Conservation (phyloP, 2,888 invertebrate genomes). For the Arrhopalites spinosus region DNA sequence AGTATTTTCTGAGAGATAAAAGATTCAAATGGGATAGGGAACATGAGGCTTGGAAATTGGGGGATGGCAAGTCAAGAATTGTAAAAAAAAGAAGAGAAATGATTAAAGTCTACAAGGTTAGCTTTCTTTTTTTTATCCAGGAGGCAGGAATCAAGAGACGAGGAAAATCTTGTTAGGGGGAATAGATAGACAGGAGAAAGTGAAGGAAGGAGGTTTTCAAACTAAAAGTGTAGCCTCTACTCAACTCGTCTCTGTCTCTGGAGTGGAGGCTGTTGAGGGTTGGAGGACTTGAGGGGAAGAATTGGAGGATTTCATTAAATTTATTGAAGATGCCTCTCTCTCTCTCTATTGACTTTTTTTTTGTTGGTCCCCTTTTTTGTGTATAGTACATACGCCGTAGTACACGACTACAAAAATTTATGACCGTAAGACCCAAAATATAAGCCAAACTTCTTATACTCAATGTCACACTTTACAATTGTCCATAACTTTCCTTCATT, state of each 20-base stretch:
- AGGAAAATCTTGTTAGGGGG: background rate
- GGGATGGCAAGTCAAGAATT: no score
- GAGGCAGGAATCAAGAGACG: background rate
- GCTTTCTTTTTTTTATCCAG: background rate
- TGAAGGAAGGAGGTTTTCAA: background rate
- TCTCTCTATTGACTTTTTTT: background rate
- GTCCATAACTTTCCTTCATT: background rate
- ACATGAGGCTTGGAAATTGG: no score
- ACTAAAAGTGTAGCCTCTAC: no score
- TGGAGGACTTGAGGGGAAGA: background rate
- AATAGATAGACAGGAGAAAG: no score
- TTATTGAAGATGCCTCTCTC: background rate
- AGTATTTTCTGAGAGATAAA: no score
- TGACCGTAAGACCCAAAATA: no score
- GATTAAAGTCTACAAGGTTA: background rate
- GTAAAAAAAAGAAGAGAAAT: no score
- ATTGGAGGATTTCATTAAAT: slow-evolving; percentile 15
- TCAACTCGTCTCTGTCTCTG: no score
- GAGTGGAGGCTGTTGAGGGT: background rate
- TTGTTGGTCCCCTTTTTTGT: background rate
- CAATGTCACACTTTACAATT: background rate
- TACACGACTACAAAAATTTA: no score
- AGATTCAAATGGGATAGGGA: no score
- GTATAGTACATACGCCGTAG: no score
- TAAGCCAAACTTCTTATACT: background rate